A percentile compares a stretch with the other conserved stretches of the same genome.
Conservation (phyloP, 2,113 vertebrate genomes). For the Rhombomys opimus region DNA sequence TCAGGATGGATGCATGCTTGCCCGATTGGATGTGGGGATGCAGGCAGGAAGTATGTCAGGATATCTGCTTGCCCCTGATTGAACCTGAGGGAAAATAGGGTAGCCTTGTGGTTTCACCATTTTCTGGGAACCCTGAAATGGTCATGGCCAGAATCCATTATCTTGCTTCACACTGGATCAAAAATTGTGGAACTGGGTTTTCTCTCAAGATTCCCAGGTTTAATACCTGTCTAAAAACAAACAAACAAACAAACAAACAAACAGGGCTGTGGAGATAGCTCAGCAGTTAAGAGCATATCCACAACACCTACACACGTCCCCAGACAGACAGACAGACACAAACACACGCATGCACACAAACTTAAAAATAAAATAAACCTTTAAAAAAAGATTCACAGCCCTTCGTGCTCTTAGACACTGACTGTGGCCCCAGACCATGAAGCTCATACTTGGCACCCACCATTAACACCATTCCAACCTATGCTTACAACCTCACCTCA, state of each 20-base stretch:
- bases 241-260: neutral
- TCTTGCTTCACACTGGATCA: neutral
- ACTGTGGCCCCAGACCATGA: rapidly evolving
- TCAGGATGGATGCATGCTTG: neutral
- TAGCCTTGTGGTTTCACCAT: neutral
- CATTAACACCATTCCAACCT: rapidly evolving
- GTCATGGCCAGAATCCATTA: neutral
- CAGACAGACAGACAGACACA: neutral
- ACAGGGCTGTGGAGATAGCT: neutral
- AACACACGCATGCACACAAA: neutral
- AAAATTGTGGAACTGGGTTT: neutral
- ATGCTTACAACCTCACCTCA: neutral
- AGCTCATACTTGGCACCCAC: rapidly evolving
- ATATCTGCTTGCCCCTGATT: neutral
- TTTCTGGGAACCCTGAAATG: neutral
- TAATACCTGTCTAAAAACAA: neutral
- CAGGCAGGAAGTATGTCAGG: neutral
- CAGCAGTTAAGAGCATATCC: neutral
- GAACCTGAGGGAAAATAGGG: neutral
- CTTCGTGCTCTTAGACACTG: rapidly evolving
- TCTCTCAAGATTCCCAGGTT: neutral
- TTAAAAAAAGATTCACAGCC: neutral
- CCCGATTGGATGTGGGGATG: neutral
- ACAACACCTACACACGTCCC: too few species aligned
- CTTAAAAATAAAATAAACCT: neutral